Conservation (phyloP, 2,797 vertebrate species). For the Pygocentrus nattereri region DNA sequence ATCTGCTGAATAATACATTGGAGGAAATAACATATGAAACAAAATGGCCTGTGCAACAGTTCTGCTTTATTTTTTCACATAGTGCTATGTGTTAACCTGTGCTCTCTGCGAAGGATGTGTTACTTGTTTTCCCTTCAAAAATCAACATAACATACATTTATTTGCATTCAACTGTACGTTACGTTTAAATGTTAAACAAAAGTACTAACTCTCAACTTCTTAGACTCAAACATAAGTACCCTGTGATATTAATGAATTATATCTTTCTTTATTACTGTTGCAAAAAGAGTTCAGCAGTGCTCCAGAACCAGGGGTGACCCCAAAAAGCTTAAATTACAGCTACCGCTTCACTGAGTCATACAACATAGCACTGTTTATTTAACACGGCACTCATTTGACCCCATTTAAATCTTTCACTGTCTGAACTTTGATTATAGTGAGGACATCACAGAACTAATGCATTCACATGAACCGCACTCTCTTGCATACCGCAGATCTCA, state of each 20-base stretch:
- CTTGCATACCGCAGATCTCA: constrained; percentile 36
- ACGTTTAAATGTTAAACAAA: too few relatives aligned
- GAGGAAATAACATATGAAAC: too few relatives aligned
- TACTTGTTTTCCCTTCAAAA: too few relatives aligned
- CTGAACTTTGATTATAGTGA: constrained; percentile 48
- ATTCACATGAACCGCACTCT: constrained; percentile 19
- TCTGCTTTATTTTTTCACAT: too few relatives aligned
- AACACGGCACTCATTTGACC: constrained; percentile 55
- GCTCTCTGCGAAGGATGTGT: too few relatives aligned
- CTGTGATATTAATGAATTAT: not conserved
- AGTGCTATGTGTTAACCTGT: too few relatives aligned
- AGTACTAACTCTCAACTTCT: too few relatives aligned
- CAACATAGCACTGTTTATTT: constrained; percentile 46
- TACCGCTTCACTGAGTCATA: constrained; percentile 38
- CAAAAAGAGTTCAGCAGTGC: constrained; percentile 21
- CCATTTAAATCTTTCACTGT: constrained; percentile 54
- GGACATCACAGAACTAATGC: constrained; percentile 38
- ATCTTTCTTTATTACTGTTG: not conserved
- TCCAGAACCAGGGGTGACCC: constrained; percentile 36
- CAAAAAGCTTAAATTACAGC: constrained; percentile 44
- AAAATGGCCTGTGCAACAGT: too few relatives aligned
- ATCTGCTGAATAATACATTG: too few relatives aligned
- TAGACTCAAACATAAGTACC: not conserved
- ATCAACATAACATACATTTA: too few relatives aligned
- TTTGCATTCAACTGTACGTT: too few relatives aligned